Evolutionary conservation across 2,888 invertebrate genomes (phyloP).

Genomic region (Dasysyrphus albostriatus): DNA sequence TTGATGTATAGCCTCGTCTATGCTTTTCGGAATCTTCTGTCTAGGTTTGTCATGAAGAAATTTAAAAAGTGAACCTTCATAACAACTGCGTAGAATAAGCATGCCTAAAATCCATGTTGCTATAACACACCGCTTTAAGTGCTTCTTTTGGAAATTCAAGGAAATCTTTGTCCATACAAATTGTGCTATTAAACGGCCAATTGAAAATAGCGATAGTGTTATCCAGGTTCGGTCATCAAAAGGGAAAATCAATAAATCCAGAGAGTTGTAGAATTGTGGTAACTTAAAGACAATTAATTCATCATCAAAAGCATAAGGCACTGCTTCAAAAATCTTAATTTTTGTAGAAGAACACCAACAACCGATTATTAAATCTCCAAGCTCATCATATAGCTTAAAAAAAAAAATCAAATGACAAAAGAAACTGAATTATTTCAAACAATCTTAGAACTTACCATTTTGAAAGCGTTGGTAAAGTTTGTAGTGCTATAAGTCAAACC

Average conservation of each 20-base stretch:
- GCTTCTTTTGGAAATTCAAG: background rate
- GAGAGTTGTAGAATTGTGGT: background rate
- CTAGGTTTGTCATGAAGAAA: background rate
- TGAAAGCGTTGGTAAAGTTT: background rate
- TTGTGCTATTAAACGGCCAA: background rate
- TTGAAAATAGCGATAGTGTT: background rate
- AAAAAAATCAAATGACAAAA: too few species aligned
- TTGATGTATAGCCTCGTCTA: background rate
- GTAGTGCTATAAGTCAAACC: background rate
- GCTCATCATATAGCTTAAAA: background rate
- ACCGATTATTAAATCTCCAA: background rate
- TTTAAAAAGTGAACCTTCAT: conserved; percentile 8
- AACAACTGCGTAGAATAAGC: background rate
- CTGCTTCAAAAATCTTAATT: background rate
- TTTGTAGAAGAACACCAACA: background rate
- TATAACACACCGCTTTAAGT: background rate
- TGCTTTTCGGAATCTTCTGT: background rate
- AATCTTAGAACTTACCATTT: background rate
- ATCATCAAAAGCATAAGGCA: background rate
- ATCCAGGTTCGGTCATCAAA: background rate
- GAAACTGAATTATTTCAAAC: too few species aligned
- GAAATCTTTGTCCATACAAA: background rate
- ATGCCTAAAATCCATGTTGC: background rate
- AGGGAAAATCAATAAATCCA: background rate
- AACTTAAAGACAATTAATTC: background rate